phyloP scores from a whole-genome alignment of 2,113 vertebrate genomes.

The Nipponia nippon region DNA sequence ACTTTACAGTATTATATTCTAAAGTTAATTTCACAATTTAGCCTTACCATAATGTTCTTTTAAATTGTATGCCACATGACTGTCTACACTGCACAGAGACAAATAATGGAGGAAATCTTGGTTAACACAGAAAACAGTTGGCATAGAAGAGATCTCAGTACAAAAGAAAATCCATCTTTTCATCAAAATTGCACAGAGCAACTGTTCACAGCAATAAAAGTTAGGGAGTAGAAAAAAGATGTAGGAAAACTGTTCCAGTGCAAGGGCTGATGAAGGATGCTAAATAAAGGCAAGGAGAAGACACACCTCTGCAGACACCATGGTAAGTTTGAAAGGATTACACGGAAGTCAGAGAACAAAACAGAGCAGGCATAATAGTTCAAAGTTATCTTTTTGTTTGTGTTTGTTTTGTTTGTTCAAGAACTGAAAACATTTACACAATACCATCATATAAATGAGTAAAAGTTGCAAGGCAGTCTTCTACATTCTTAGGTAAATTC shows the following conservation, averaged over 20 bases:
- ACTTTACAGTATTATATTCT: too few relatives aligned
- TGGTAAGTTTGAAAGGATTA: background rate
- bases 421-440: background rate
- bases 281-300: background rate
- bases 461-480: background rate
- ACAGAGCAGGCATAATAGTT: background rate
- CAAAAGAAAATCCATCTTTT: background rate
- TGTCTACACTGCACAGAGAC: too few relatives aligned
- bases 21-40: too few relatives aligned
- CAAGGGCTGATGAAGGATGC: background rate
- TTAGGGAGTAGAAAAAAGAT: background rate
- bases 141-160: too few relatives aligned
- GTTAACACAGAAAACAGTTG: too few relatives aligned
- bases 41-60: too few relatives aligned
- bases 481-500: background rate
- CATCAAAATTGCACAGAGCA: background rate
- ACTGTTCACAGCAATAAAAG: background rate
- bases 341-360: background rate
- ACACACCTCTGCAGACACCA: background rate
- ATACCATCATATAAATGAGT: background rate
- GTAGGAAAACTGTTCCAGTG: background rate
- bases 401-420: background rate
- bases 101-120: too few relatives aligned
- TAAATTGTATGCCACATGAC: too few relatives aligned
- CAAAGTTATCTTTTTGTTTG: background rate